phyloP scores from a whole-genome alignment of 2,113 vertebrate genomes.

The Protobothrops mucrosquamatus region DNA sequence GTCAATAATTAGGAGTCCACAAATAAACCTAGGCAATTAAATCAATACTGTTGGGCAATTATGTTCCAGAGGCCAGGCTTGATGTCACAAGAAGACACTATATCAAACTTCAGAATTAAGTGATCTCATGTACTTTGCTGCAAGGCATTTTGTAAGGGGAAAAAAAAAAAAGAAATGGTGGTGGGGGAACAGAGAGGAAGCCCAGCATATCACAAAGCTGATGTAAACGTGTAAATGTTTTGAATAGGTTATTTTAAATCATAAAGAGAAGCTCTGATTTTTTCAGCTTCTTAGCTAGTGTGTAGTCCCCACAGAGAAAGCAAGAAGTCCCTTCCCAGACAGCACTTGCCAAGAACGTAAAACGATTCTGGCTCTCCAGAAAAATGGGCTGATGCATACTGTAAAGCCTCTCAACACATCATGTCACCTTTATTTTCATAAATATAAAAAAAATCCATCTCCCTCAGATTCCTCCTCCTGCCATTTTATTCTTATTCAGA shows the following conservation, averaged over 20 bases:
- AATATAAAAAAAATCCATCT: neutral
- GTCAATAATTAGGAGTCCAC: constrained; percentile 99
- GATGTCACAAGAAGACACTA: constrained; percentile 88
- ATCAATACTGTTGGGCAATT: constrained; percentile 91
- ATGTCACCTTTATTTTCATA: neutral
- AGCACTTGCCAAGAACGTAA: neutral
- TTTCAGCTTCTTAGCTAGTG: neutral
- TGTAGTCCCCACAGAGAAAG: neutral
- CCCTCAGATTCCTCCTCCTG: neutral
- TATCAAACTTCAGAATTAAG: constrained; percentile 85
- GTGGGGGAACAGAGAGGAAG: constrained; percentile 26
- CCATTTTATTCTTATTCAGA: neutral
- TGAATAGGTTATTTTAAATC: neutral
- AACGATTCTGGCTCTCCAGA: neutral
- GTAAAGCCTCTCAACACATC: neutral
- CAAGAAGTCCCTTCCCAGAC: neutral
- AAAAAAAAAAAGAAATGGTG: constrained; percentile 21
- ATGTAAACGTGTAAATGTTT: neutral
- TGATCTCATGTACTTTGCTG: constrained; percentile 67
- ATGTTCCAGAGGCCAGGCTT: constrained; percentile 79
- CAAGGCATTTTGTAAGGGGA: constrained; percentile 50
- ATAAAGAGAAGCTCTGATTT: neutral
- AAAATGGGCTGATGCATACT: neutral
- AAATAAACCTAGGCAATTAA: constrained; percentile 99
- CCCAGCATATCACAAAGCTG: constrained; percentile 11